These are phyloP conservation scores for Morelia viridis DNA, from an alignment of 2,797 vertebrate species.

Conservation along the genomic window DNA sequence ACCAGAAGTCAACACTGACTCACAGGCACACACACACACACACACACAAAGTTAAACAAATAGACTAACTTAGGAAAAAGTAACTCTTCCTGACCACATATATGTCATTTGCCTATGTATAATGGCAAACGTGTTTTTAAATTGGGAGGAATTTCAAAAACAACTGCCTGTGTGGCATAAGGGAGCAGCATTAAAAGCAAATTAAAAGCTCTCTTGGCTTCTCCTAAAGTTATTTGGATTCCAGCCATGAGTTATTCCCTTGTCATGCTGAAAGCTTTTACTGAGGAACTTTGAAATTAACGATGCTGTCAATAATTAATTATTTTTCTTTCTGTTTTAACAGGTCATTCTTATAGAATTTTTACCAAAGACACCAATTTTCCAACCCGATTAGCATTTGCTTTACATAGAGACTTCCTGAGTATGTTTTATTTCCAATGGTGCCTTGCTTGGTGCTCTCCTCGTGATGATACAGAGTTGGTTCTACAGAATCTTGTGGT, in stretches of 20 bases:
- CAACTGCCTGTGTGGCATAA: slow-evolving; percentile 16
- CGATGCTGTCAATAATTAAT: slow-evolving; percentile 24
- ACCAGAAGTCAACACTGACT: too few relatives aligned
- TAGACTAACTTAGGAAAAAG: not conserved
- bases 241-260: not conserved
- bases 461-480: slow-evolving; percentile 77
- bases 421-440: slow-evolving; percentile 84
- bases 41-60: not conserved
- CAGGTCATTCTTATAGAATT: slow-evolving; percentile 99
- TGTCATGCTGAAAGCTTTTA: slow-evolving; percentile 18
- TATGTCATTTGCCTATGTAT: not conserved
- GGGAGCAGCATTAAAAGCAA: slow-evolving; percentile 24
- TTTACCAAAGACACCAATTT: slow-evolving; percentile 99
- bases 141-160: not conserved
- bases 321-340: slow-evolving; percentile 65
- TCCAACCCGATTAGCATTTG: slow-evolving; percentile 92
- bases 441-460: slow-evolving; percentile 89
- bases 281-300: slow-evolving; percentile 8
- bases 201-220: not conserved
- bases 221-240: not conserved
- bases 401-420: slow-evolving; percentile 78
- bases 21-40: too few relatives aligned
- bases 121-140: not conserved
- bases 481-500: slow-evolving; percentile 79
- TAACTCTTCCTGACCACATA: not conserved